These are phyloP conservation scores for Geotrupes spiniger DNA, from an alignment of 2,888 invertebrate species.

Conservation along the genomic window DNA sequence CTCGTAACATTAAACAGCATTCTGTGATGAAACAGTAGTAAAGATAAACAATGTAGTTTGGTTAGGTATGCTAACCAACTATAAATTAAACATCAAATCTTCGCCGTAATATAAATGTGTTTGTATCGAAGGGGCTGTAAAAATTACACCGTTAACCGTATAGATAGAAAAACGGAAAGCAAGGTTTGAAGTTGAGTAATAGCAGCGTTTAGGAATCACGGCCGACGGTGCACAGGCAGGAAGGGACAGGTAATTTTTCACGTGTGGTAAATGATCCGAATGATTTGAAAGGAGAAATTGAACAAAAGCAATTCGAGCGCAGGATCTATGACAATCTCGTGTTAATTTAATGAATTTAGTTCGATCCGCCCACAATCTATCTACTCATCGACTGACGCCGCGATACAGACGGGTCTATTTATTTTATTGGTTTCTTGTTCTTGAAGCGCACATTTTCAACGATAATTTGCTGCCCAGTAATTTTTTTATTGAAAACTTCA, in stretches of 20 bases:
- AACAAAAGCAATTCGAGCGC: slow-evolving; percentile 29
- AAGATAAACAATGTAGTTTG: too few species aligned
- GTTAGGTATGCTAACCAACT: too few species aligned
- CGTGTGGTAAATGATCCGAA: slow-evolving; percentile 38
- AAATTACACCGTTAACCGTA: too few species aligned
- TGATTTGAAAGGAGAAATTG: slow-evolving; percentile 35
- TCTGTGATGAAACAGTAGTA: too few species aligned
- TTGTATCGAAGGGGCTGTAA: too few species aligned
- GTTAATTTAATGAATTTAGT: slow-evolving; percentile 29
- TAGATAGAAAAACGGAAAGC: neutral
- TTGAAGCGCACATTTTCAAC: neutral
- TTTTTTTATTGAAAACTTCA: neutral
- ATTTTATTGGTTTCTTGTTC: neutral
- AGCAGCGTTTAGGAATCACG: slow-evolving; percentile 36
- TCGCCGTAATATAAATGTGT: too few species aligned
- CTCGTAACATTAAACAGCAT: too few species aligned
- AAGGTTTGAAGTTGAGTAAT: slow-evolving; percentile 27
- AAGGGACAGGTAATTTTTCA: slow-evolving; percentile 38
- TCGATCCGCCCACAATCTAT: too few species aligned
- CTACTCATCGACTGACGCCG: too few species aligned
- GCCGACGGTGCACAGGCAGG: slow-evolving; percentile 27
- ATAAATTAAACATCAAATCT: too few species aligned
- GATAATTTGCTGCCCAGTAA: neutral
- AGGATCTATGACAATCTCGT: slow-evolving; percentile 26
- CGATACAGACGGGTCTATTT: too few species aligned